Conservation (phyloP, 2,113 vertebrate genomes). For the Pipa parva region DNA sequence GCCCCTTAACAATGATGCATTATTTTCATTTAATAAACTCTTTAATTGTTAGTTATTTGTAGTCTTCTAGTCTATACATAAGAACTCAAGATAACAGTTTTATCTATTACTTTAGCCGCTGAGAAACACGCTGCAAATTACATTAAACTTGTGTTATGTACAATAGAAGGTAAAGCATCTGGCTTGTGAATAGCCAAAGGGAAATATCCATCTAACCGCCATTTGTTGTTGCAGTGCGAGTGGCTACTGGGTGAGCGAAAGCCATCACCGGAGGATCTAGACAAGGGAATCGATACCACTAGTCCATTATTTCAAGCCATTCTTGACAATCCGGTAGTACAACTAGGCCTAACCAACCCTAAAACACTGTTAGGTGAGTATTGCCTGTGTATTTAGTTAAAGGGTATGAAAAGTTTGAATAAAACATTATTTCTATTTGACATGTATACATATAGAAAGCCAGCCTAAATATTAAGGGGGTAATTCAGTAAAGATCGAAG, state of each 20-base stretch:
- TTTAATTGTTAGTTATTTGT: no score
- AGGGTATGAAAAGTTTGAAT: no score
- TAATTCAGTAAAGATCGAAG: no score
- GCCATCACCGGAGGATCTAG: constrained; percentile 89
- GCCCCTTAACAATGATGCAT: no score
- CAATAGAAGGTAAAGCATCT: neutral
- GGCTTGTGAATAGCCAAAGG: neutral
- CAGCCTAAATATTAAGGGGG: no score
- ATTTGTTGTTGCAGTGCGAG: constrained; percentile 75
- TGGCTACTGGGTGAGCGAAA: constrained; percentile 96
- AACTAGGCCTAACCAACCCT: constrained; percentile 91
- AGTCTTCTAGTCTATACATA: no score
- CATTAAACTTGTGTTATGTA: neutral
- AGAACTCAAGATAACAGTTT: no score
- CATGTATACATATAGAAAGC: no score
- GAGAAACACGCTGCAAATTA: neutral
- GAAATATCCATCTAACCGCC: neutral
- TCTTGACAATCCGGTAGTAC: constrained; percentile 95
- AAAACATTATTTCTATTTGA: no score
- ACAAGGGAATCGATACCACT: constrained; percentile 88
- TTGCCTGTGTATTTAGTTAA: neutral
- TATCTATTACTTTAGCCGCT: no score
- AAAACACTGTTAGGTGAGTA: constrained; percentile 88
- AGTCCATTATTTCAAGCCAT: constrained; percentile 96
- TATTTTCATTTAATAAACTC: no score